Evolutionary conservation across 2,797 vertebrate species (phyloP), one percentile per base, ranked within the genome.

Genomic region (Coracias cyanogaster): DNA sequence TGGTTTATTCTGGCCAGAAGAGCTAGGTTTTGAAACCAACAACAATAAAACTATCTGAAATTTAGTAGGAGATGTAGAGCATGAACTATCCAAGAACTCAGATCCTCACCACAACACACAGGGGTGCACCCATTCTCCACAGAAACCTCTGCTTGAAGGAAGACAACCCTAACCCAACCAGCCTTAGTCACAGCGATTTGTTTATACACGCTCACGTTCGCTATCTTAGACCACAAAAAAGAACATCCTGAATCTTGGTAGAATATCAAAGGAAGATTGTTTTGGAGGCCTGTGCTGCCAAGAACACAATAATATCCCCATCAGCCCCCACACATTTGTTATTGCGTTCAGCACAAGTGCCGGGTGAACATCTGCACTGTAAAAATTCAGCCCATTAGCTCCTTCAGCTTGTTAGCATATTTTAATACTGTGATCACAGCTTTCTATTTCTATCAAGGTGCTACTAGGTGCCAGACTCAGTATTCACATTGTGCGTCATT

Each of bases 371-470:
- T 97, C 97, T 98, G 97, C 93, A 95, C 96, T 91, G 90, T 61
- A 93, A 94, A 96, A 92, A 89, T 52, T 37, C 93, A 35, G 73
- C 93, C 97, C 95, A 96, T 97, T 95, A 97, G 96, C 93, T 96
- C 96, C 97, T 83, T 90, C 96, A 94, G 97, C 97, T 97, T 97
- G 96, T 98, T 97, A 97, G 97, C 97, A 96, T 97, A 96, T 97
- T 97, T 98, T 94, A 98, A 97, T 97, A 82, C 97, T 97, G 97
- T 43, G 94, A 97, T 98, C 97, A 97, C 98, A 98, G 97, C 94
- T 98, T 98, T 97, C 97, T 98, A 95, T 98, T 98, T 97, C 98
- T 86, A 96, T 94, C 97, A 97, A 98, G 97, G 98, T 98, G 96
- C 96, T 96, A 96, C 96, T 95, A 98, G 96, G 97, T 96, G 98